Conservation (phyloP, 2,888 invertebrate genomes). For the Apotomis betuletana region DNA sequence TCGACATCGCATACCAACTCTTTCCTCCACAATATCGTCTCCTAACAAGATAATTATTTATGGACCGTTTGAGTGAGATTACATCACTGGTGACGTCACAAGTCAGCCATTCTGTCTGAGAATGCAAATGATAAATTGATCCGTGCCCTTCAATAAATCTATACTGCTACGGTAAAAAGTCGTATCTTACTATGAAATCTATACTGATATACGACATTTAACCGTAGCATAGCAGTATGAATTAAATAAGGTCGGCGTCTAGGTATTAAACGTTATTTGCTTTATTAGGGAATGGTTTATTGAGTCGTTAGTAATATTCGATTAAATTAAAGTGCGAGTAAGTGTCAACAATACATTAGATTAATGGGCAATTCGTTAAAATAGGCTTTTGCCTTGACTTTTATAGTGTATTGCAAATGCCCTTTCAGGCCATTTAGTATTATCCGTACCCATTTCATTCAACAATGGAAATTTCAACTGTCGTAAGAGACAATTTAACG, state of each 20-base stretch:
- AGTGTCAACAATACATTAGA: slow-evolving; percentile 15
- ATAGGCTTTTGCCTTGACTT: not conserved
- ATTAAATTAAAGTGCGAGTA: slow-evolving; percentile 28
- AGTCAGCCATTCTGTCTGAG: slow-evolving; percentile 60
- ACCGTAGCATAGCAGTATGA: slow-evolving; percentile 30
- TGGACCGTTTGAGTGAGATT: slow-evolving; percentile 58
- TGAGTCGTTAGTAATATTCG: slow-evolving; percentile 20
- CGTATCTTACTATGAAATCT: too few species aligned
- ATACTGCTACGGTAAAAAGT: not conserved
- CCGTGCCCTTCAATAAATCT: slow-evolving; percentile 64
- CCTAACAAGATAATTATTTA: slow-evolving; percentile 43
- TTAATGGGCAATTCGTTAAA: slow-evolving; percentile 12
- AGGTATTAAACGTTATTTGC: slow-evolving; percentile 33
- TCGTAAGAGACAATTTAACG: too few species aligned
- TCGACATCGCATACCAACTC: slow-evolving; percentile 6
- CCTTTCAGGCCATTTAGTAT: too few species aligned
- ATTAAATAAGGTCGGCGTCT: slow-evolving; percentile 49
- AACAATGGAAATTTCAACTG: too few species aligned
- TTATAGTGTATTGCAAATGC: not conserved
- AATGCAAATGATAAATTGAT: slow-evolving; percentile 63
- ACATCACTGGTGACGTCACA: slow-evolving; percentile 77
- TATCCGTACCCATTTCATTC: too few species aligned
- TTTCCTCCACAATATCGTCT: slow-evolving; percentile 25
- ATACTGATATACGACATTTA: too few species aligned
- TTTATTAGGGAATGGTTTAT: slow-evolving; percentile 39